Base-by-base conservation (phyloP, 2,888 invertebrate species). In the Meiosimyza decipiens region DNA sequence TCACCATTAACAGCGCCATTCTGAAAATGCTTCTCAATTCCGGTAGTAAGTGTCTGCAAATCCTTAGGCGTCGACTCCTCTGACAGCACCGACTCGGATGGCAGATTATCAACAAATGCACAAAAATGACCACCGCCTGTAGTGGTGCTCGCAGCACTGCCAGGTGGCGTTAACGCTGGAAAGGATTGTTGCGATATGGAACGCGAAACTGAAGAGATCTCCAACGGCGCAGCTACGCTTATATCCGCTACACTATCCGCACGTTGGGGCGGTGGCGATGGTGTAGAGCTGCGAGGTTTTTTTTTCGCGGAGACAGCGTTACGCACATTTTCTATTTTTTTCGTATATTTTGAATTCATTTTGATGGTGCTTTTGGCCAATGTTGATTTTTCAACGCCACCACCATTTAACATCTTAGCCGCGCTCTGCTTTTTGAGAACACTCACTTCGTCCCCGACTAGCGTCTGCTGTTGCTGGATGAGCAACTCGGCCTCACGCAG, bases 401-500 rank as follows among this genome's bases (percentile, higher is more conserved):
- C 40, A 40, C 40, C 6, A 2, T 40, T 40, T 40, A 40, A 9
- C 40, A 13, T 47, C 52, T 72, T 71, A 12, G 64, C 50, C 60
- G 66, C 71, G 47, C 73, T 72, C 7, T 28, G 60, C 50, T 16
- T 49, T 62, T 73, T 75, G 15, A 69, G 73, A 11, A 64, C 55
- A 13, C 74, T 73, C n/a, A 22, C 59, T n/a, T 15, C 62, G 12
- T 28, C 64, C 0, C 73, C 73, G 33, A 81, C 80, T 40, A 80
- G 70, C 22, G 80, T 78, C 62, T 81, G 52, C 69, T 86, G 86
- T 72, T 85, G 83, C 18, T 83, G 82, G 50, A 87, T 81, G 22
- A 91, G 83, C 62, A 87, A 85, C 80, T 91, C 90, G 2, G 90
- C 90, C 79, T 91, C 90, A 75, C 88, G 88, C 77, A 91, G 86